A percentile compares a stretch with the other conserved stretches of the same genome.
These are phyloP conservation scores for Enchytraeus crypticus DNA, from an alignment of 2,888 invertebrate genomes.

Conservation along the genomic window DNA sequence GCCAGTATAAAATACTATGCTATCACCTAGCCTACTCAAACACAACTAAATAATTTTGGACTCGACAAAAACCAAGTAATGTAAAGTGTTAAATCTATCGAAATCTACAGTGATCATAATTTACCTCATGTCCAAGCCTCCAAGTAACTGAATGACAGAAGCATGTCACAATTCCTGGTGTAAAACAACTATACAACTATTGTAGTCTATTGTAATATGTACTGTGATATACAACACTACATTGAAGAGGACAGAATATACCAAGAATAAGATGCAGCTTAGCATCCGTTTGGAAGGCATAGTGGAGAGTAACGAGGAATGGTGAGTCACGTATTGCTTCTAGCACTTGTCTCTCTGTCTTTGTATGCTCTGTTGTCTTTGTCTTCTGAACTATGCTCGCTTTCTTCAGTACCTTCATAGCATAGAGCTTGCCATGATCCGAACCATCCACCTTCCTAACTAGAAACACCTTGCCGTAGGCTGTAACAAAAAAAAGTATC, in stretches of 20 bases:
- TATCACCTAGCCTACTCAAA: too few species aligned
- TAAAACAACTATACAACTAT: too few species aligned
- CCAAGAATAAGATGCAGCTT: constrained; percentile 93
- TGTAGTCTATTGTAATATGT: background rate
- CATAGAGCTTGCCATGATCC: constrained; percentile 83
- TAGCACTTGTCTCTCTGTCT: constrained; percentile 90
- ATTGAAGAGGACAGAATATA: constrained; percentile 52
- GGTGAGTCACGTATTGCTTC: constrained; percentile 79
- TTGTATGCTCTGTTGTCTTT: constrained; percentile 70
- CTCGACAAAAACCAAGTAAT: too few species aligned
- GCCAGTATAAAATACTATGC: too few species aligned
- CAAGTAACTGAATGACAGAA: too few species aligned
- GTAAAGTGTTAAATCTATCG: too few species aligned
- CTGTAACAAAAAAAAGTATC: constrained; percentile 29
- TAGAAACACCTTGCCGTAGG: constrained; percentile 72
- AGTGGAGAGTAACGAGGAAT: constrained; percentile 90
- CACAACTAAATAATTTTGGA: too few species aligned
- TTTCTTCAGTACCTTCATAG: constrained; percentile 96
- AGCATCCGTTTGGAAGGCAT: constrained; percentile 95
- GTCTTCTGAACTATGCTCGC: constrained; percentile 73
- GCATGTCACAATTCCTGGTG: too few species aligned
- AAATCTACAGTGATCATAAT: too few species aligned
- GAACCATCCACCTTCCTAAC: constrained; percentile 76
- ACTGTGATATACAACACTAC: background rate
- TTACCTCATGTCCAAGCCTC: too few species aligned